These are phyloP conservation scores for Venusia cambrica DNA, from an alignment of 2,888 invertebrate genomes.

Conservation along the genomic window DNA sequence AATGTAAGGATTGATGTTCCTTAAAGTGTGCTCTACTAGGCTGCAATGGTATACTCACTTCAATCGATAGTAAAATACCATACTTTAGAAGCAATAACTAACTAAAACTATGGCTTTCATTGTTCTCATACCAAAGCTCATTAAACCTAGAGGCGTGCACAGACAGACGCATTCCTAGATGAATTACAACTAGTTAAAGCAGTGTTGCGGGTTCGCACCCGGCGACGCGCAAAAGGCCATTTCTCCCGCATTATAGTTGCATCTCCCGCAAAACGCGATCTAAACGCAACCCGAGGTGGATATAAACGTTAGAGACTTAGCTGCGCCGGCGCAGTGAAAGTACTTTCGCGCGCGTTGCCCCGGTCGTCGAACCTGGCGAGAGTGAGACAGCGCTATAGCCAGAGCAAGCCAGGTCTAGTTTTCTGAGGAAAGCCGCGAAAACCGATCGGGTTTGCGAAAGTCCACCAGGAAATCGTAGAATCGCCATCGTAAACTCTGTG, in stretches of 20 bases:
- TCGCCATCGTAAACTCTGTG: conserved; percentile 56
- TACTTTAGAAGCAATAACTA: conserved; percentile 15
- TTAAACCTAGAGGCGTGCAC: conserved; percentile 29
- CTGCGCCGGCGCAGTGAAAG: conserved; percentile 76
- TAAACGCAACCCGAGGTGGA: conserved; percentile 55
- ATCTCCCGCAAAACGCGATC: conserved; percentile 45
- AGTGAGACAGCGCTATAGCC: conserved; percentile 39
- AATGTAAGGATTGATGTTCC: conserved; percentile 2
- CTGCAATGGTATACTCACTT: not conserved
- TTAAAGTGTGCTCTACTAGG: conserved; percentile 2
- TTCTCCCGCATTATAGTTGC: conserved; percentile 53
- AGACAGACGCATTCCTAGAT: conserved; percentile 62
- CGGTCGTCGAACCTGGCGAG: conserved; percentile 70
- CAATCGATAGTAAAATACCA: conserved; percentile 7
- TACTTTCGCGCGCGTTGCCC: conserved; percentile 78
- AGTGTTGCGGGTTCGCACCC: conserved; percentile 40
- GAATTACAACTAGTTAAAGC: conserved; percentile 57
- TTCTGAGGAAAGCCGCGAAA: conserved; percentile 70
- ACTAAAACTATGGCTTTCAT: conserved; percentile 21
- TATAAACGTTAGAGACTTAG: conserved; percentile 58
- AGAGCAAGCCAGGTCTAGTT: conserved; percentile 54
- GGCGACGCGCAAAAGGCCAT: conserved; percentile 44
- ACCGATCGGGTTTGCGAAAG: conserved; percentile 60
- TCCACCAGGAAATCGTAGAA: conserved; percentile 57
- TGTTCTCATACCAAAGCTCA: conserved; percentile 35